Conservation (phyloP, 1,140 invertebrate species). For the Dendroctonus ponderosae region DNA sequence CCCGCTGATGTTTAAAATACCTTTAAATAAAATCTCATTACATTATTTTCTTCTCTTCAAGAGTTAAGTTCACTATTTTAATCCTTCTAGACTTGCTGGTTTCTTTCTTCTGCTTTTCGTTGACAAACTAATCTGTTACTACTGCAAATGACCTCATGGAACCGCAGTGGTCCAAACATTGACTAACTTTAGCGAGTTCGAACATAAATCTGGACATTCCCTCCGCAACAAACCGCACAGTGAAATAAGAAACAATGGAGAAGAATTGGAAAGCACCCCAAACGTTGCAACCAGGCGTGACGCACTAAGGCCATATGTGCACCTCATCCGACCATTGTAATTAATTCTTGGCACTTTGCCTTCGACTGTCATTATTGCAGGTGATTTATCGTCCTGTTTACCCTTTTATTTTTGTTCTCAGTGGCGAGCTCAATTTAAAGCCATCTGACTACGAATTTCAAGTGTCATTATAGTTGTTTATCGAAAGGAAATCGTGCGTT, state of each 20-base stretch:
- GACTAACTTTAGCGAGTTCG: too few species aligned
- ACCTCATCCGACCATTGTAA: conserved; percentile 10
- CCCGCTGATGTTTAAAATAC: too few species aligned
- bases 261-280: neutral
- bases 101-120: too few species aligned
- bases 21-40: too few species aligned
- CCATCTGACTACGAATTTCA: conserved; percentile 28
- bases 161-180: too few species aligned
- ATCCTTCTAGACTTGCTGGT: too few species aligned
- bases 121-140: too few species aligned
- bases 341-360: conserved; percentile 26
- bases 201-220: too few species aligned
- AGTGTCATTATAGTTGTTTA: conserved; percentile 28
- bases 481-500: conserved; percentile 23
- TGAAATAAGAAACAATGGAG: neutral
- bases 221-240: neutral
- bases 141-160: too few species aligned
- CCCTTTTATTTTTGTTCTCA: conserved; percentile 26
- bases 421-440: conserved; percentile 14
- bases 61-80: too few species aligned
- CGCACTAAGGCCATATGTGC: conserved; percentile 23
- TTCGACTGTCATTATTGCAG: conserved; percentile 22
- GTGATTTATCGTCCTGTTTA: conserved; percentile 31
- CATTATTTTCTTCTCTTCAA: too few species aligned
- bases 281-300: conserved; percentile 19